Evolutionary conservation across 2,113 vertebrate genomes (phyloP), one percentile per base, ranked within the genome.

Genomic region (Heteronetta atricapilla): DNA sequence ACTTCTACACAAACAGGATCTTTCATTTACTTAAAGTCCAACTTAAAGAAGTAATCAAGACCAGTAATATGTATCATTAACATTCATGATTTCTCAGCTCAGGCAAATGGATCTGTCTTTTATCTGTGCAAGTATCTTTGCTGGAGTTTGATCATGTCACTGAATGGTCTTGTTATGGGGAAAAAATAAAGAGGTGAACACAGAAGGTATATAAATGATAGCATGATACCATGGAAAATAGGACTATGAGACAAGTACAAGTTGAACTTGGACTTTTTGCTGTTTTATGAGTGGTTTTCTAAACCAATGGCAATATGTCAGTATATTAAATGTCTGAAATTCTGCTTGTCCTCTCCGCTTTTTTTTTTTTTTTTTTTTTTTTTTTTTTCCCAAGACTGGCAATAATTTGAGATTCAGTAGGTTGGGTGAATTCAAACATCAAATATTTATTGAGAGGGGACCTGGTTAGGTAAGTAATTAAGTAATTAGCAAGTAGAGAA

Each of bases 241-340:
- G 26, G 34, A 21, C 40, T 28, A 10, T 10, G 26, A 75, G 13
- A 46, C 10, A 60, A 44, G 6, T 7, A 36, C 5, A 87, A 60
- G 52, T 2, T 22, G 15, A 72, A 18, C 15, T 72, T 42, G 22
- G 76, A n/a, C 29, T 40, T 16, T 3, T 16, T 3, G 7, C 4
- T 11, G 22, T 60, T 53, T 21, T 69, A 19, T 14, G 26, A 62
- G 36, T 7, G 8, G 8, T 48, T 73, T 78, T 52, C 42, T 68
- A 42, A 36, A 75, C 11, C 11, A 33, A 5, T 10, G 6, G 20
- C 34, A 52, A 0, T 36, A n/a, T 58, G 55, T 73, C 34, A 52
- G 0, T 36, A n/a, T 58, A 50, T 73, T 25, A 11, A 29, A 88
- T 0, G 0, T 44, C 29, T 64, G 18, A 38, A 52, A 59, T 68